These are phyloP conservation scores for Proisotoma minuta DNA, from an alignment of 2,888 invertebrate species.

Conservation along the genomic window DNA sequence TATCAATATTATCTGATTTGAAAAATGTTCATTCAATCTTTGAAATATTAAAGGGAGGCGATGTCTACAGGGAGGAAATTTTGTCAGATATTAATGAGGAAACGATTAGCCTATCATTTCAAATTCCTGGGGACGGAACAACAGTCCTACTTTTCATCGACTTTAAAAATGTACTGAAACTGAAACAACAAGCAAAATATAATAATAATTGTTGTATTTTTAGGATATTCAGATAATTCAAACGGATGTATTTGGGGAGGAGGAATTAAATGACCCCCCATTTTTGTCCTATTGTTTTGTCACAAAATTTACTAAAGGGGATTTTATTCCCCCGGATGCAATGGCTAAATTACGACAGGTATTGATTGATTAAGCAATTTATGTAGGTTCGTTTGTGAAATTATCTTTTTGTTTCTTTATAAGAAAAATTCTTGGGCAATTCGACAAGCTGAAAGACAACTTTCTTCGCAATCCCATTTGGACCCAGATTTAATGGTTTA, in stretches of 20 bases:
- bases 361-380: not conserved
- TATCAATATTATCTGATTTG: too few relatives aligned
- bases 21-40: too few relatives aligned
- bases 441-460: constrained; percentile 11
- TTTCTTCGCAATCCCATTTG: not conserved
- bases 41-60: constrained; percentile 25
- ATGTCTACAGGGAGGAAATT: constrained; percentile 28
- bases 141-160: constrained; percentile 19
- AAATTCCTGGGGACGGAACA: constrained; percentile 17
- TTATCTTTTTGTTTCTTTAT: not conserved
- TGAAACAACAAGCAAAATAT: not conserved
- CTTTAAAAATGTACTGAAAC: constrained; percentile 20
- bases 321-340: constrained; percentile 88
- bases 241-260: constrained; percentile 13
- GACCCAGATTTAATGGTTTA: not conserved
- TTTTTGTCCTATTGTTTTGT: constrained; percentile 51
- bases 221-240: constrained; percentile 23
- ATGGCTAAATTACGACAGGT: constrained; percentile 92
- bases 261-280: constrained; percentile 10
- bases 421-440: constrained; percentile 24
- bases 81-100: constrained; percentile 20
- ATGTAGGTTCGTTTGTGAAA: not conserved
- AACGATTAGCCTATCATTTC: constrained; percentile 18
- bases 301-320: constrained; percentile 77
- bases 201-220: not conserved